Conservation (phyloP, 1,140 invertebrate genomes). For the Neodiprion pinetum region DNA sequence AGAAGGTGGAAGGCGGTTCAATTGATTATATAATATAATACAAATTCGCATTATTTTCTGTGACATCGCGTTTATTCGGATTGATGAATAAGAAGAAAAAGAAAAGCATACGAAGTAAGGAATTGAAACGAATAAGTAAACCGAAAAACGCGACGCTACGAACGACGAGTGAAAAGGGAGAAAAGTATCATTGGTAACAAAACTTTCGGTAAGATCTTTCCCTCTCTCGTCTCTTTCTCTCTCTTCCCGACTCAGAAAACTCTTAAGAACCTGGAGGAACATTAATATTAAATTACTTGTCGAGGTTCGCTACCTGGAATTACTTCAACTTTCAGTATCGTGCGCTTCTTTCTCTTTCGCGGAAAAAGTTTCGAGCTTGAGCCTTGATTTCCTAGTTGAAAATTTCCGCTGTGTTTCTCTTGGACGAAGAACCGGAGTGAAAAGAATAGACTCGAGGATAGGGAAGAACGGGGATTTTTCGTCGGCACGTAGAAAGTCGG, state of each 20-base stretch:
- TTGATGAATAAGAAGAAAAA: background rate
- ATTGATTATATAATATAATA: too few species aligned
- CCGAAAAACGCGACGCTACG: background rate
- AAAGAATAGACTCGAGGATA: too few species aligned
- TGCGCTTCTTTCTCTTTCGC: background rate
- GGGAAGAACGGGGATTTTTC: too few species aligned
- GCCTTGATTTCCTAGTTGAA: background rate
- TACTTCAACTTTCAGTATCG: background rate
- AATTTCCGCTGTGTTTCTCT: background rate
- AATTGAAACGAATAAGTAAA: background rate
- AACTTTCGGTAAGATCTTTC: background rate
- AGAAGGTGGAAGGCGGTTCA: too few species aligned
- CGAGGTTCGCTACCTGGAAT: conserved; percentile 1
- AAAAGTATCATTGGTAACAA: background rate
- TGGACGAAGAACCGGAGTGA: background rate
- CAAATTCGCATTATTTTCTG: background rate
- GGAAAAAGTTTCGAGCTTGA: background rate
- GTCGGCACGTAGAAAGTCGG: too few species aligned
- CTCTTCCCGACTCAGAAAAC: background rate
- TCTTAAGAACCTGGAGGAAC: conserved; percentile 4
- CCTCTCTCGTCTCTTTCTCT: background rate
- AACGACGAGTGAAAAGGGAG: background rate
- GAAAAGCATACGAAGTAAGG: background rate
- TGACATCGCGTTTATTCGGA: background rate
- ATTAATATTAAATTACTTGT: conserved; percentile 8